Percentiles rank a stretch among this genome's conserved stretches.
These are phyloP conservation scores for Labeo rohita DNA, from an alignment of 2,113 vertebrate species.

Conservation along the genomic window DNA sequence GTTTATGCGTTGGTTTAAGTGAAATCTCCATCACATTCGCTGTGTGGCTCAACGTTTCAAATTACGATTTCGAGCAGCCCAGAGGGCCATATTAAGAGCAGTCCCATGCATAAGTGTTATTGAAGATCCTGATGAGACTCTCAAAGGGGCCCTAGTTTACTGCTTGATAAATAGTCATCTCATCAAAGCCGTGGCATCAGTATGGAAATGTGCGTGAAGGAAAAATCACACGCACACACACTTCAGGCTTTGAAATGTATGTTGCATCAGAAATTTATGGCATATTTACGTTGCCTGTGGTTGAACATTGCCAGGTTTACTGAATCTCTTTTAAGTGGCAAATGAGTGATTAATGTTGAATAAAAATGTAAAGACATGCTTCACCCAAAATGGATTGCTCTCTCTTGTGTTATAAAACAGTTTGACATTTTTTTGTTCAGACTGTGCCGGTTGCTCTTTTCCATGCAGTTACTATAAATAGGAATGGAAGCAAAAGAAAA, in stretches of 20 bases:
- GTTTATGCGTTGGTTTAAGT: constrained; percentile 8
- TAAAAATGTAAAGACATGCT: neutral
- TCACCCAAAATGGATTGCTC: no score
- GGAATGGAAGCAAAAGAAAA: neutral
- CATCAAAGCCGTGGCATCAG: constrained; percentile 57
- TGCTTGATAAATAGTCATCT: constrained; percentile 66
- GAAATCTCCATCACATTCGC: constrained; percentile 37
- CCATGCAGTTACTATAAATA: neutral
- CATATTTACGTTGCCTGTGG: neutral
- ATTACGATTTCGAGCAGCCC: constrained; percentile 50
- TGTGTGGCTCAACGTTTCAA: constrained; percentile 27
- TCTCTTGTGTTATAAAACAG: neutral
- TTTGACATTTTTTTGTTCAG: neutral
- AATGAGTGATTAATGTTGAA: constrained; percentile 49
- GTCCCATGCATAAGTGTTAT: constrained; percentile 54
- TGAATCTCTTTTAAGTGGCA: neutral
- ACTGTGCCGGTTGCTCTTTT: neutral
- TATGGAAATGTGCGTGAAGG: constrained; percentile 45
- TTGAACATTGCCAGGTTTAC: neutral
- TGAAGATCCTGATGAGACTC: constrained; percentile 62
- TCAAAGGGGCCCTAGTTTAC: constrained; percentile 62
- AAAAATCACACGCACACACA: neutral
- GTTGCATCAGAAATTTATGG: neutral
- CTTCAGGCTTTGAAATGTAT: neutral
- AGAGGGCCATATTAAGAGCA: constrained; percentile 60